Evolutionary conservation across 23 tunicate genomes (phyloP).

Genomic region (Halocynthia aurantium): DNA sequence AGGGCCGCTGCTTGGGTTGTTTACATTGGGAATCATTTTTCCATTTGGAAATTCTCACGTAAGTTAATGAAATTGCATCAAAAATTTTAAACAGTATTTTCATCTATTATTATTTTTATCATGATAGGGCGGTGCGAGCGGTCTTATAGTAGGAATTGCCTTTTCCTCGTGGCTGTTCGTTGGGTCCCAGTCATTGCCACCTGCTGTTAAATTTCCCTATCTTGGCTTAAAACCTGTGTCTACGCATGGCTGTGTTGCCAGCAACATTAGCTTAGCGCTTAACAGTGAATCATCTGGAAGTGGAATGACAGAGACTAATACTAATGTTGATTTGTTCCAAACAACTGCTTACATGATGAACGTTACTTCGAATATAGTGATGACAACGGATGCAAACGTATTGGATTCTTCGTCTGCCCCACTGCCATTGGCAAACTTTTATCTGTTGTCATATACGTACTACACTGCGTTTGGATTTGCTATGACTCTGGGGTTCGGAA

Average conservation of each 20-base stretch:
- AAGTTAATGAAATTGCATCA: neutral
- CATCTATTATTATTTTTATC: neutral
- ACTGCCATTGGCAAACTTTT: constrained; percentile 47
- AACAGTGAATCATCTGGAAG: too few relatives aligned
- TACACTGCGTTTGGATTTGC: constrained; percentile 69
- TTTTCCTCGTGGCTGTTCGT: constrained; percentile 16
- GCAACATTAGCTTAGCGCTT: too few relatives aligned
- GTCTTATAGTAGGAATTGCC: constrained; percentile 4
- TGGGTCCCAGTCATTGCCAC: neutral
- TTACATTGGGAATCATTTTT: constrained; percentile 14
- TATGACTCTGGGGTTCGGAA: constrained; percentile 37
- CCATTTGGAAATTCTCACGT: constrained; percentile 18
- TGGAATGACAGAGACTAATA: neutral
- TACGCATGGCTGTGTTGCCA: neutral
- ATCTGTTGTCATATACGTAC: constrained; percentile 57
- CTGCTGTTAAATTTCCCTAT: neutral
- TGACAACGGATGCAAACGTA: neutral
- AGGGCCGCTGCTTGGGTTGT: constrained; percentile 21
- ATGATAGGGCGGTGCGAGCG: constrained; percentile 11
- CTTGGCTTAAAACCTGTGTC: constrained; percentile 1
- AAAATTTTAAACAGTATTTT: neutral
- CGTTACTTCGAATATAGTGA: neutral
- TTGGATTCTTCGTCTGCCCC: neutral
- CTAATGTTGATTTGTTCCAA: neutral
- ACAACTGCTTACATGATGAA: neutral